Evolutionary conservation across 2,888 invertebrate genomes (phyloP).

Genomic region (Microctonus brassicae): DNA sequence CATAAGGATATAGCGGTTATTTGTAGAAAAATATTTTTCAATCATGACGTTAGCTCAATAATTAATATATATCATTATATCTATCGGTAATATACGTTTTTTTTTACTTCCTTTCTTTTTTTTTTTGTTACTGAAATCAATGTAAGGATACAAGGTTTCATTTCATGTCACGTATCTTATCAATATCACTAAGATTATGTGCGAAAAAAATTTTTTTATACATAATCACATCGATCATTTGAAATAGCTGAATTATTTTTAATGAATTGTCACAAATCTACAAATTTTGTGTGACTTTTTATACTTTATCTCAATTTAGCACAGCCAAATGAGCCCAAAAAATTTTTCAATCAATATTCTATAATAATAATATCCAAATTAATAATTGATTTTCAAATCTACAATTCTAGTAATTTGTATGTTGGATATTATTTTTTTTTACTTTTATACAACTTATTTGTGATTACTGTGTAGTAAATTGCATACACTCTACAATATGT

Average conservation of each 20-base stretch:
- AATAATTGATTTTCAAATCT: constrained; percentile 28
- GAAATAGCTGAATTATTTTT: neutral
- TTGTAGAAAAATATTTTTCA: constrained; percentile 36
- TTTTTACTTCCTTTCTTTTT: constrained; percentile 4
- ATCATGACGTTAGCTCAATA: constrained; percentile 21
- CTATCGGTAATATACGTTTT: constrained; percentile 32
- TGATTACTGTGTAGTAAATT: constrained; percentile 41
- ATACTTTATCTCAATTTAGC: constrained; percentile 43
- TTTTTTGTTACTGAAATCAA: constrained; percentile 23
- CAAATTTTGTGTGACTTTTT: constrained; percentile 20
- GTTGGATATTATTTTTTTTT: constrained; percentile 4
- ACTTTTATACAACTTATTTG: constrained; percentile 44
- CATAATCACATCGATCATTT: neutral
- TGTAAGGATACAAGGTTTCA: constrained; percentile 33
- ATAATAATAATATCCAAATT: constrained; percentile 8
- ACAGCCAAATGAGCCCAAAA: constrained; percentile 50
- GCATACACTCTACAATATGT: constrained; percentile 42
- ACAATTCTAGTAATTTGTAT: no score
- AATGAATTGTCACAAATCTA: neutral
- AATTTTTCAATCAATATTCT: constrained; percentile 31
- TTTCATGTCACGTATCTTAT: constrained; percentile 24
- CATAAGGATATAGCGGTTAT: constrained; percentile 21
- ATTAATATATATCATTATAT: constrained; percentile 30
- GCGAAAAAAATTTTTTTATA: neutral
- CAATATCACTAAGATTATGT: neutral